phyloP scores from a whole-genome alignment of 2,797 vertebrate species.

The Megaceryle alcyon region DNA sequence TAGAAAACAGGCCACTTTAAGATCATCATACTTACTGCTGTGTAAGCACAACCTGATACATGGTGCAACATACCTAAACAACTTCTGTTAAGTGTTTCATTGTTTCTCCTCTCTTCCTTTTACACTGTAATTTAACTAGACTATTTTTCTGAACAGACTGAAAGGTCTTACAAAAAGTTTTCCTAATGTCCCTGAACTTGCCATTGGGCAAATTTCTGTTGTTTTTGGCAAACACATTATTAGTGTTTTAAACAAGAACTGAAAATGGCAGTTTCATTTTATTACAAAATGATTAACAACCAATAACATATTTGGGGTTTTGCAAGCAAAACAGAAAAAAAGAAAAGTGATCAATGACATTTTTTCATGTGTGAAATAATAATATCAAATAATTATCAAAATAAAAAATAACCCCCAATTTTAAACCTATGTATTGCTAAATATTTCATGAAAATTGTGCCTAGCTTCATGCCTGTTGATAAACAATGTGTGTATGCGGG shows the following conservation, averaged over 20 bases:
- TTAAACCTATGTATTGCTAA: not conserved
- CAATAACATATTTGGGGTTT: not conserved
- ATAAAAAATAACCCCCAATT: fast-evolving
- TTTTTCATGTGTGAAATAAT: not conserved
- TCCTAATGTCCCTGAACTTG: not conserved
- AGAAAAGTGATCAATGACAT: not conserved
- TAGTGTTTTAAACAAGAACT: not conserved
- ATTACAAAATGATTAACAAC: not conserved
- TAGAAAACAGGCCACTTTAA: not conserved
- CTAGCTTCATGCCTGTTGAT: not conserved
- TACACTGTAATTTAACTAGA: not conserved
- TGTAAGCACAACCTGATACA: not conserved
- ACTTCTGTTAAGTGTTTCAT: not conserved
- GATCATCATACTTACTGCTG: not conserved
- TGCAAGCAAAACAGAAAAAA: not conserved
- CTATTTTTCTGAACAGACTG: not conserved
- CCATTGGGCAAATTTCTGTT: not conserved
- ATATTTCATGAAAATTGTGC: not conserved
- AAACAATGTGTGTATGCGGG: fast-evolving
- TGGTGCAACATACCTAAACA: not conserved
- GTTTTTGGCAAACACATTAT: not conserved
- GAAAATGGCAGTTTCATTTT: not conserved
- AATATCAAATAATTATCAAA: not conserved
- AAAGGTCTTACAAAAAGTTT: not conserved
- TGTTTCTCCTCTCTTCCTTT: not conserved